A percentile compares a stretch with the other conserved stretches of the same genome.
phyloP scores from a whole-genome alignment of 1,140 invertebrate species.

The Trichogramma pretiosum region DNA sequence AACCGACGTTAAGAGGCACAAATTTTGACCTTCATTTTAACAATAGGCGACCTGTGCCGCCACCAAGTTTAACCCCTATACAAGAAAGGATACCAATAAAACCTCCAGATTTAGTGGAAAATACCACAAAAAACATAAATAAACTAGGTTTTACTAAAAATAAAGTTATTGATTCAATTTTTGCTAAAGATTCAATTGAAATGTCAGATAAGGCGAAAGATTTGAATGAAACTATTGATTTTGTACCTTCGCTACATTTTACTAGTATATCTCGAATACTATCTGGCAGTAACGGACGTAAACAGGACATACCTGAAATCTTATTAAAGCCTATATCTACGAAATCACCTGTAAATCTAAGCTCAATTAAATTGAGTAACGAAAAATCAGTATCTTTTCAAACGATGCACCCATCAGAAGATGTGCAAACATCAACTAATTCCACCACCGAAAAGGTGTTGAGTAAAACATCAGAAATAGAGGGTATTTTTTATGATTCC shows the following conservation, averaged over 20 bases:
- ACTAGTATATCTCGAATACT: constrained; percentile 70
- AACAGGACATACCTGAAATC: constrained; percentile 68
- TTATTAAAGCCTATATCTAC: constrained; percentile 59
- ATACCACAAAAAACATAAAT: constrained; percentile 42
- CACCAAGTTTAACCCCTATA: constrained; percentile 63
- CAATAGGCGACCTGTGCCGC: constrained; percentile 60
- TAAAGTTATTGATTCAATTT: constrained; percentile 60
- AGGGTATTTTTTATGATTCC: constrained; percentile 26
- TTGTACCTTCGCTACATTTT: constrained; percentile 55
- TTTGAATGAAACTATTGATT: constrained; percentile 43
- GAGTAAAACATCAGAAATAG: constrained; percentile 25
- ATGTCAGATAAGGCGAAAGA: constrained; percentile 9
- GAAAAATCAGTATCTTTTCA: no score
- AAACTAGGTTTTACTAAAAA: constrained; percentile 45
- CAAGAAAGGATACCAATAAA: constrained; percentile 72
- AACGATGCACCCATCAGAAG: background rate
- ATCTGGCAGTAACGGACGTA: constrained; percentile 69
- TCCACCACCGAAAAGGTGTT: constrained; percentile 7
- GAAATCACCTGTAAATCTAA: constrained; percentile 40
- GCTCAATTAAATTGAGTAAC: constrained; percentile 25
- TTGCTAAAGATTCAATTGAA: constrained; percentile 22
- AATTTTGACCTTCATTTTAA: constrained; percentile 55
- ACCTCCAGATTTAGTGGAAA: constrained; percentile 51
- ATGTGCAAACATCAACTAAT: constrained; percentile 9
- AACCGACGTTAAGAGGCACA: constrained; percentile 67